Conservation (phyloP, 2,888 invertebrate genomes). For the Seira sanloemensis region DNA sequence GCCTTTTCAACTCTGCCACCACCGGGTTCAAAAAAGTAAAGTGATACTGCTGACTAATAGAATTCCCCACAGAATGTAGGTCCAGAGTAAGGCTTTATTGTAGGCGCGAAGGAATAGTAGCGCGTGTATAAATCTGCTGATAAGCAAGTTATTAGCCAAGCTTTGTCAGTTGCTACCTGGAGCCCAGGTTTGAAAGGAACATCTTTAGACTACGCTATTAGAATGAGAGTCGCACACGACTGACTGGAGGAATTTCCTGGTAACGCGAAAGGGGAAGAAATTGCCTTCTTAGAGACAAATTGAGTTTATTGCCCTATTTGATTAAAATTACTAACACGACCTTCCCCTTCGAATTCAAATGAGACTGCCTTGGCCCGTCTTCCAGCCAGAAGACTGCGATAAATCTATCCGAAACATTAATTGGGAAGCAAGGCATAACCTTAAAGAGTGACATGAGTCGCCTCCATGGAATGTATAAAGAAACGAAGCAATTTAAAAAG, state of each 20-base stretch:
- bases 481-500: background rate
- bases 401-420: constrained; percentile 69
- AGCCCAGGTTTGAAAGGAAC: background rate
- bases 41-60: too few species aligned
- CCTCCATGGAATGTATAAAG: too few species aligned
- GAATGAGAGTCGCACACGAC: too few species aligned
- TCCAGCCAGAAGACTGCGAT: constrained; percentile 55
- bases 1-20: background rate
- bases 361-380: constrained; percentile 53
- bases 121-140: background rate
- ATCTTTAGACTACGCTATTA: background rate
- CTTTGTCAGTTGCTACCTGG: background rate
- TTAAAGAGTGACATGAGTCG: background rate
- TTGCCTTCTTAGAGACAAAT: constrained; percentile 59
- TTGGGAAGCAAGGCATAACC: constrained; percentile 52
- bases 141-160: background rate
- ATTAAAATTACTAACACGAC: constrained; percentile 73
- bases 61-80: too few species aligned
- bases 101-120: too few species aligned
- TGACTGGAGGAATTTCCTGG: too few species aligned
- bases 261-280: constrained; percentile 3
- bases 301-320: constrained; percentile 72
- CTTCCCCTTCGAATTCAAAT: constrained; percentile 68
- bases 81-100: too few species aligned
- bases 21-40: too few species aligned